These are phyloP conservation scores for Drosophila eugracilis DNA, from an alignment of 1,140 invertebrate species.

Conservation along the genomic window DNA sequence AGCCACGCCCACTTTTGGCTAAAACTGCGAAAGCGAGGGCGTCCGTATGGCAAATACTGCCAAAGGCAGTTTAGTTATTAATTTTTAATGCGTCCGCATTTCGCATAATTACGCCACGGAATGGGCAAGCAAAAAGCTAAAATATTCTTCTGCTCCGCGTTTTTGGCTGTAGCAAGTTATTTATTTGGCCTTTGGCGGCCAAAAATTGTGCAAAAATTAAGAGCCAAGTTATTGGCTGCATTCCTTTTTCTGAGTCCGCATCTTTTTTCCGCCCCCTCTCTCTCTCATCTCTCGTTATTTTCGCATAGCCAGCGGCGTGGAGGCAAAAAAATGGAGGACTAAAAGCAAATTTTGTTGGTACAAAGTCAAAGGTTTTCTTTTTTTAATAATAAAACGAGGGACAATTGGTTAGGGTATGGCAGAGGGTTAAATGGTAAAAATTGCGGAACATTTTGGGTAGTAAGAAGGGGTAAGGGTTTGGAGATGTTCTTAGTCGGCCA, in stretches of 20 bases:
- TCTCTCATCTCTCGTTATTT: too few species aligned
- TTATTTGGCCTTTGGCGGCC: conserved; percentile 54
- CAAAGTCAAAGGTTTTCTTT: conserved; percentile 51
- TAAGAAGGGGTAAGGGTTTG: neutral
- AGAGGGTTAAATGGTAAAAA: neutral
- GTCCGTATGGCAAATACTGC: conserved; percentile 49
- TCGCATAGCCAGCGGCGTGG: conserved; percentile 33
- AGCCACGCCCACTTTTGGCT: conserved; percentile 40
- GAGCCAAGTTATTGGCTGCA: conserved; percentile 47
- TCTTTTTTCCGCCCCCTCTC: neutral
- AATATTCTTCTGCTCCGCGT: conserved; percentile 41
- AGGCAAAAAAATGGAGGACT: conserved; percentile 20
- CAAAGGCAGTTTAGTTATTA: conserved; percentile 63
- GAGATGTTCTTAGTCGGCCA: neutral
- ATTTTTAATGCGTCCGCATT: conserved; percentile 62
- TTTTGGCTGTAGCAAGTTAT: conserved; percentile 48
- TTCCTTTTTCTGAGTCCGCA: conserved; percentile 15
- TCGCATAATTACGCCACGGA: conserved; percentile 47
- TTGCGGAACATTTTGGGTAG: neutral
- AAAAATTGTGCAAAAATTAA: conserved; percentile 51
- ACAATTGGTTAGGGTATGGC: conserved; percentile 4
- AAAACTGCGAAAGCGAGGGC: conserved; percentile 19
- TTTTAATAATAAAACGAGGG: conserved; percentile 45
- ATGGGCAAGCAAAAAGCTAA: conserved; percentile 22
- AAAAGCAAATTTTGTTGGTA: conserved; percentile 35